Conservation (phyloP, 1,140 invertebrate genomes). For the Batillaria attramentaria region DNA sequence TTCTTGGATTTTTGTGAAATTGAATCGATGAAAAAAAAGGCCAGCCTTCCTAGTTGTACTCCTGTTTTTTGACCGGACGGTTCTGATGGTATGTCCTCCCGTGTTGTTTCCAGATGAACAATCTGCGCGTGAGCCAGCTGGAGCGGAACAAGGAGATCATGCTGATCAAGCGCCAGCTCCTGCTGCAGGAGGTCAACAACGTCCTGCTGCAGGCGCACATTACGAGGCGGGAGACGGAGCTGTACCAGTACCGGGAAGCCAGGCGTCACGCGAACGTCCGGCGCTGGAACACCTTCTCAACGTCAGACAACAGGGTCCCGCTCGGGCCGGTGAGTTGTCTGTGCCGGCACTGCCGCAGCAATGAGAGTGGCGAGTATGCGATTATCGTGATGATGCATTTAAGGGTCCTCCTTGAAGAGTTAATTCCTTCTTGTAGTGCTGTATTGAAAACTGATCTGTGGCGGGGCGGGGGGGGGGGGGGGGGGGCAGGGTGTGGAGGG, state of each 20-base stretch:
- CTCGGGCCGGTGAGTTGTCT: background rate
- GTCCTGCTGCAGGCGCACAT: constrained; percentile 68
- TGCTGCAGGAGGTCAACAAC: constrained; percentile 69
- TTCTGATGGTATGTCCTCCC: background rate
- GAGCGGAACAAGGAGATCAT: constrained; percentile 69
- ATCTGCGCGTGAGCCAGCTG: constrained; percentile 64
- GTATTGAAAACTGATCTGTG: no score
- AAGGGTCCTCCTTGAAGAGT: background rate
- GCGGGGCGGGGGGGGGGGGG: no score
- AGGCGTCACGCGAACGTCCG: constrained; percentile 49
- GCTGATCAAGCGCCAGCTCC: constrained; percentile 66
- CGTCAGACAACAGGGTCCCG: constrained; percentile 44
- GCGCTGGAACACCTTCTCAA: constrained; percentile 66
- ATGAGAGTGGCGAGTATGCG: no score
- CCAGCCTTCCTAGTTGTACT: no score
- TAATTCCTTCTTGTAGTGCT: no score
- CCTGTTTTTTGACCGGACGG: no score
- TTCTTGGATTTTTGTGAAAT: no score
- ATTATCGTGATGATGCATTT: no score
- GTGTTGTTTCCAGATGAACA: constrained; percentile 57
- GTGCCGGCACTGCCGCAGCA: no score
- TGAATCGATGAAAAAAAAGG: no score
- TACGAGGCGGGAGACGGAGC: constrained; percentile 64
- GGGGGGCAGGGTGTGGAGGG: no score
- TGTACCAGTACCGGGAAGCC: constrained; percentile 59